Base-by-base conservation (phyloP, 2,888 invertebrate species). In the Marronus borbonicus region DNA sequence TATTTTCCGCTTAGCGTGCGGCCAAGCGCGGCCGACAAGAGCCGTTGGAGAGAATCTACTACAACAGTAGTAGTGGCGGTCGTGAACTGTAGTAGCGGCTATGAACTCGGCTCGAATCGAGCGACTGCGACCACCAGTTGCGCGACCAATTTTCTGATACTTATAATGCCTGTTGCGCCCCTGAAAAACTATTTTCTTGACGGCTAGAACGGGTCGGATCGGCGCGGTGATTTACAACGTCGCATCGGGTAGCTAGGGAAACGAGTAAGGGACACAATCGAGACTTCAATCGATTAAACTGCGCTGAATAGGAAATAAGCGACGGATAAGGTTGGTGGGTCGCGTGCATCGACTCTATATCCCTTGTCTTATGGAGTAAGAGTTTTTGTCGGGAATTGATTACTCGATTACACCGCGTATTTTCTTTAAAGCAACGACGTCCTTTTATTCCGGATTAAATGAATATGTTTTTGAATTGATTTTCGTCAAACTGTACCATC, bases 1-100 rank as follows among this genome's bases (percentile, higher is more conserved):
- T 87, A 86, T 86, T 86, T 87, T 87, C 85, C 81, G 82, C 39
- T 20, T 58, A 58, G 44, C 39, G 20, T 36, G 39, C 39, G 39
- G 65, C 36, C 81, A 82, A 52, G n/a, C 52, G 52, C 5, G 55
- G n/a, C 55, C 24, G 55, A 20, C 20, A 12, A 12, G 44, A 44
- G 8, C 8, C 44, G 44, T 12, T 12, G 44, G 8, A 44, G 44
- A 36, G 31, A 52, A 52, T 52, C 17, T n/a, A 52, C n/a, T 52
- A 52, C 7, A 52, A n/a, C 52, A 14, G n/a, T 1, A 14, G n/a
- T n/a, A n/a, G n/a, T n/a, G n/a, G 17, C 4, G 14, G 17, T 17
- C 14, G n/a, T n/a, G 52, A 14, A 14, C 52, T 52, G 14, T 52
- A 52, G 17, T 17, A n/a, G 52, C n/a, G 14, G n/a, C 52, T n/a